Evolutionary conservation across 2,888 invertebrate species (phyloP), one percentile per base, ranked within the genome.

Genomic region (Lordiphosa fenestrarum): DNA sequence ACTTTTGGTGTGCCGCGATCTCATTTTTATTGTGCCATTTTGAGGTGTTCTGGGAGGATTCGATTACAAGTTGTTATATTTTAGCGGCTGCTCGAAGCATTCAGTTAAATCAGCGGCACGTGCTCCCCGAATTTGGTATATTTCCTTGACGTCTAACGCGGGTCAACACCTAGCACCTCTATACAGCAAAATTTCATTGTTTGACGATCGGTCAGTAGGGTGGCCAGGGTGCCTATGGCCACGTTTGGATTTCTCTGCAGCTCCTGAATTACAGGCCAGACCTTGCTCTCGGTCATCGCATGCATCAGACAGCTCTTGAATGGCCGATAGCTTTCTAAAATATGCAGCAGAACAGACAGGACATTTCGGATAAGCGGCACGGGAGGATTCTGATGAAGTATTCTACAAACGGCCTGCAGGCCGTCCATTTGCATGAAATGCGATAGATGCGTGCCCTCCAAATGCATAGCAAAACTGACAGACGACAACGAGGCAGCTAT

Each of bases 401-500:
- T 7, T 3, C 9, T 4, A 4, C 54, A 54, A 4, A 48, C 10
- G 6, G 25, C 40, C n/a, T 54, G 21, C 3, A 40, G 13, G 2
- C 53, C 53, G 1, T 23, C 48, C 21, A 6, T 6, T 12, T 54
- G 13, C 2, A 53, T n/a, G 5, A 53, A 33, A 12, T 10, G 5
- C 0, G 47, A 7, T n/a, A 38, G 9, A 33, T 33, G 6, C 1
- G 13, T n/a, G 4, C 38, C 19, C 47, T 53, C 33, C 2, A 71
- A 38, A 6, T 71, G 76, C 25, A 61, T 2, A 0, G 72, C 42
- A 0, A 71, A 6, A 6, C 68, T 75, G 15, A 49, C 58, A n/a
- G 71, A 25, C 0, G 72, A 61, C 75, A 68, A 75, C 6, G 61
- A 57, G 3, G 68, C 75, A 2, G 57, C 35, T 2, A 58, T 15